Evolutionary conservation across 2,797 vertebrate species (phyloP).

Genomic region (Enteromius treurensis): DNA sequence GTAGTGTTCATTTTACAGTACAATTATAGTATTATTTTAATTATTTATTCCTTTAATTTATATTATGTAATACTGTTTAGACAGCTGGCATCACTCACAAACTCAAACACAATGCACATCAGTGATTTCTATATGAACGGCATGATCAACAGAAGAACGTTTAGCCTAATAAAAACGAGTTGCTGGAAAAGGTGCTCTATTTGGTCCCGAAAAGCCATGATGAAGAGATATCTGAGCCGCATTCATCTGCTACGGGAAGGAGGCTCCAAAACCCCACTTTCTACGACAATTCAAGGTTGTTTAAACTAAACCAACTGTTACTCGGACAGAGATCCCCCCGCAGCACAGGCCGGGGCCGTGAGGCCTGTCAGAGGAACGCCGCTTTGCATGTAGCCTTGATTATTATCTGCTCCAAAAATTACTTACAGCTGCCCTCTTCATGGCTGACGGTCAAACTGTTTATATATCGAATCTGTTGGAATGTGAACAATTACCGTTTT

Average conservation of each 20-base stretch:
- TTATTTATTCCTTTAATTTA: no score
- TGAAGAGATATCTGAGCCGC: neutral
- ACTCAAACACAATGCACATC: neutral
- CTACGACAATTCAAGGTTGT: constrained; percentile 77
- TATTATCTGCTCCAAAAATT: constrained; percentile 91
- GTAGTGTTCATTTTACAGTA: no score
- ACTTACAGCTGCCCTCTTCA: constrained; percentile 90
- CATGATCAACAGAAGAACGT: neutral
- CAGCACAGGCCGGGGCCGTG: constrained; percentile 71
- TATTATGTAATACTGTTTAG: neutral
- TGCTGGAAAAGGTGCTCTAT: neutral
- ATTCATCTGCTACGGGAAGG: constrained; percentile 62
- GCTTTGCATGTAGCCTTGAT: constrained; percentile 86
- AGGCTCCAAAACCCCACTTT: constrained; percentile 65
- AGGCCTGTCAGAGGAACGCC: constrained; percentile 79
- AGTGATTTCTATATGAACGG: neutral
- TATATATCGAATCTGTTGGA: constrained; percentile 91
- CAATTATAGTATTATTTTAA: no score
- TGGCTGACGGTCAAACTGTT: constrained; percentile 83
- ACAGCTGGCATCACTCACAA: neutral
- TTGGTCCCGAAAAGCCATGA: neutral
- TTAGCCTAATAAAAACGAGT: neutral
- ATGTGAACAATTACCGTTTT: constrained; percentile 91
- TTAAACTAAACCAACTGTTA: constrained; percentile 80
- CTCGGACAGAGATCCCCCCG: constrained; percentile 71